These are phyloP conservation scores for Biston betularia DNA, from an alignment of 2,888 invertebrate species.

Conservation along the genomic window DNA sequence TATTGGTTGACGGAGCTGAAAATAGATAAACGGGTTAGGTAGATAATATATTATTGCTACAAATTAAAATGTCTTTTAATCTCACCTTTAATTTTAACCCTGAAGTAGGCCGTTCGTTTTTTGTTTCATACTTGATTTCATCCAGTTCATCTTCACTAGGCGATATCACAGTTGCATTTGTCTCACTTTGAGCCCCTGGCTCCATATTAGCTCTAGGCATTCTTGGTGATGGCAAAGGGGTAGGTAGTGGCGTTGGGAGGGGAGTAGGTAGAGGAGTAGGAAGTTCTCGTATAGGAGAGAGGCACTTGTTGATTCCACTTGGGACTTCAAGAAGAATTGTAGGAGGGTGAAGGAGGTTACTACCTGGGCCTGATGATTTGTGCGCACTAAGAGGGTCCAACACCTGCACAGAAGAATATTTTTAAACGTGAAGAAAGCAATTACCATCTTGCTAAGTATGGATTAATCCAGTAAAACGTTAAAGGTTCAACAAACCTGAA, in stretches of 20 bases:
- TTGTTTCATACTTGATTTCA: constrained; percentile 69
- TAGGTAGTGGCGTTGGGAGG: constrained; percentile 88
- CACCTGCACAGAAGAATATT: constrained; percentile 70
- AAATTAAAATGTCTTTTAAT: not conserved
- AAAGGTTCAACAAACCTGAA: constrained; percentile 64
- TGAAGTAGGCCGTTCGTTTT: constrained; percentile 65
- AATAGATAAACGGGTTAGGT: constrained; percentile 32
- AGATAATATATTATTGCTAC: too few relatives aligned
- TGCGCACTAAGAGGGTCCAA: constrained; percentile 89
- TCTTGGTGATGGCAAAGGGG: constrained; percentile 86
- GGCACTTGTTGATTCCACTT: constrained; percentile 90
- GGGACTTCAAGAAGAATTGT: constrained; percentile 92
- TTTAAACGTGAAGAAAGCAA: too few relatives aligned
- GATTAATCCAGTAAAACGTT: too few relatives aligned
- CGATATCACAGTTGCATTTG: constrained; percentile 63
- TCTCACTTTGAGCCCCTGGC: constrained; percentile 63
- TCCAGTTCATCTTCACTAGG: constrained; percentile 81
- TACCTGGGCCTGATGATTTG: constrained; percentile 84
- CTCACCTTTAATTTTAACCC: constrained; percentile 74
- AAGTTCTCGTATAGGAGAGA: constrained; percentile 92
- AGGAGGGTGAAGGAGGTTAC: constrained; percentile 89
- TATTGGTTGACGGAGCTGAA: constrained; percentile 85
- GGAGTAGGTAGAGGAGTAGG: constrained; percentile 90
- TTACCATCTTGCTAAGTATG: not conserved
- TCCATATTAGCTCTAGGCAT: constrained; percentile 77